These are phyloP conservation scores for Amyelois transitella DNA, from an alignment of 1,140 invertebrate species.

Conservation along the genomic window DNA sequence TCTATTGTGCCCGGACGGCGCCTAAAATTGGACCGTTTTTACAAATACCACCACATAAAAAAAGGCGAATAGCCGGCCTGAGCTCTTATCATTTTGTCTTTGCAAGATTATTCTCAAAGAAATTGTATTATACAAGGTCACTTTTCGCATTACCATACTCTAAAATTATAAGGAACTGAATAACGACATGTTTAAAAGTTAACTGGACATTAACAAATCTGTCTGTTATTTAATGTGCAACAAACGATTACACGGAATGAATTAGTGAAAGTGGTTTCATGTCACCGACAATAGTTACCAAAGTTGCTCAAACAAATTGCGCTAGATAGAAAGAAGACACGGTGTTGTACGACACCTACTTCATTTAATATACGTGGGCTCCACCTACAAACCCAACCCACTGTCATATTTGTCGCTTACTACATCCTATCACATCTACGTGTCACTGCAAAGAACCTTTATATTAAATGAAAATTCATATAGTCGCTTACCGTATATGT, in stretches of 20 bases:
- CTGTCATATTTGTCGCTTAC: constrained; percentile 53
- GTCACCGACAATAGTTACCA: background rate
- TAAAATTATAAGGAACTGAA: no score
- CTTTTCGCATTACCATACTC: no score
- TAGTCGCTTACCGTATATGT: constrained; percentile 56
- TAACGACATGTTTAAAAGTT: no score
- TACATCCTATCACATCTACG: constrained; percentile 58
- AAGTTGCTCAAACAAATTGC: constrained; percentile 25
- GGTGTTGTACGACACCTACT: constrained; percentile 56
- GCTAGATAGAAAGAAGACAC: constrained; percentile 48
- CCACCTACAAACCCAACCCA: constrained; percentile 56
- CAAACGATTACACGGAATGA: background rate
- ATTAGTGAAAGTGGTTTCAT: background rate
- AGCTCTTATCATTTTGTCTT: background rate
- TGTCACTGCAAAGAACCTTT: constrained; percentile 46
- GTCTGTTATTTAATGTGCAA: background rate
- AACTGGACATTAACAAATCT: background rate
- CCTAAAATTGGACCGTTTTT: constrained; percentile 37
- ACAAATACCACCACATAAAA: constrained; percentile 19
- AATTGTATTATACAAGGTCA: background rate
- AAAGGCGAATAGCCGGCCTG: constrained; percentile 12
- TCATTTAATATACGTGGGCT: constrained; percentile 55
- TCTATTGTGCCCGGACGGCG: constrained; percentile 48
- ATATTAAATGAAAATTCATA: constrained; percentile 35
- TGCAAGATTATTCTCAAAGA: background rate